These are phyloP conservation scores for Drosophila niveifrons DNA, from an alignment of 2,888 invertebrate species.

Conservation along the genomic window DNA sequence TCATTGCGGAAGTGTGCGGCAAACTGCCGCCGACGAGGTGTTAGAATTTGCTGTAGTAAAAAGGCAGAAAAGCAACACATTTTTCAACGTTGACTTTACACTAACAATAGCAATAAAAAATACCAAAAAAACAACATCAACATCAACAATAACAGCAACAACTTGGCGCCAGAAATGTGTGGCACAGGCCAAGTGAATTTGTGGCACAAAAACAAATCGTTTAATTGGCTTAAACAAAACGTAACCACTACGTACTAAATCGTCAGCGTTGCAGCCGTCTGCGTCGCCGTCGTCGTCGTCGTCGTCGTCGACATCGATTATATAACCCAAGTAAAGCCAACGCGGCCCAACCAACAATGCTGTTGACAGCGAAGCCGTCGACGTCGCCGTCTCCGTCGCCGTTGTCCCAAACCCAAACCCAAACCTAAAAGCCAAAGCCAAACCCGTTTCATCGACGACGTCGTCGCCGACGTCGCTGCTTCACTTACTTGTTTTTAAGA, in stretches of 20 bases:
- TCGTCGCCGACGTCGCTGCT: slow-evolving; percentile 37
- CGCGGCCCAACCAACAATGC: slow-evolving; percentile 64
- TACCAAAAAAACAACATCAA: slow-evolving; percentile 18
- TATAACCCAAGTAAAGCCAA: slow-evolving; percentile 51
- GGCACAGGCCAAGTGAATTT: slow-evolving; percentile 67
- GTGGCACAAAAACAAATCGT: slow-evolving; percentile 79
- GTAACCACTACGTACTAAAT: slow-evolving; percentile 70
- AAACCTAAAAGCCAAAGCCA: slow-evolving; percentile 36
- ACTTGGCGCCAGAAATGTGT: slow-evolving; percentile 32
- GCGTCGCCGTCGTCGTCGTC: slow-evolving; percentile 15
- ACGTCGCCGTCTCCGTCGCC: not conserved
- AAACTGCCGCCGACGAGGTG: slow-evolving; percentile 70
- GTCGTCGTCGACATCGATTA: slow-evolving; percentile 54
- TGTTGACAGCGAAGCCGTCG: slow-evolving; percentile 59
- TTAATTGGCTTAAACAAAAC: slow-evolving; percentile 80
- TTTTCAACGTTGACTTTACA: slow-evolving; percentile 50
- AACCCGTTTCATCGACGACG: slow-evolving; percentile 61
- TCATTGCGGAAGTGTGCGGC: slow-evolving; percentile 76
- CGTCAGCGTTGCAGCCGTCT: slow-evolving; percentile 39
- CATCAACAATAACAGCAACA: slow-evolving; percentile 17
- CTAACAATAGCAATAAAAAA: slow-evolving; percentile 16
- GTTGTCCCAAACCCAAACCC: slow-evolving; percentile 5
- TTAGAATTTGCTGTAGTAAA: slow-evolving; percentile 66
- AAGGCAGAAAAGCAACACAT: slow-evolving; percentile 38
- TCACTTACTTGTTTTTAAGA: slow-evolving; percentile 73